Base-by-base conservation (phyloP, 2,113 vertebrate genomes). In the Brienomyrus brachyistius region DNA sequence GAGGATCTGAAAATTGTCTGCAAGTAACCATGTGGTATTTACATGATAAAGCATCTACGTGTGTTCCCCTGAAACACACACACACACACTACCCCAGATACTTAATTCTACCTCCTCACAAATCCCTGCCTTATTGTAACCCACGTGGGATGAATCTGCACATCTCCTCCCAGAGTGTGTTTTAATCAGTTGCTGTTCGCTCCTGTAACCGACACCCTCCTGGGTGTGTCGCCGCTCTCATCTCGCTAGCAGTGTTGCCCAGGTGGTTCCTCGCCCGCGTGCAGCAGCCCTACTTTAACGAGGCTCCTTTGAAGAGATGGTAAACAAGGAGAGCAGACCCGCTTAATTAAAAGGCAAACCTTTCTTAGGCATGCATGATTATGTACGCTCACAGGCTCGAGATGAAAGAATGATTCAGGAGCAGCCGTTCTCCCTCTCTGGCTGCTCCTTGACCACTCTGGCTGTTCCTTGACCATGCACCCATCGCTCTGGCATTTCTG, bases 311-410 rank as follows among this genome's bases (percentile, higher is more conserved):
- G 93, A 94, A 90, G 56, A 93, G 94, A 94, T 91, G 91, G 48
- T 83, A 95, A 95, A 93, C 92, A 96, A 94, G 92, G 90, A 92
- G 91, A 17, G 59, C 88, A 40, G 89, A 90, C 89, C 43, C 89
- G 90, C 91, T 92, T 95, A 95, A 96, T 95, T 95, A 92, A 94
- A 95, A 94, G 93, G 90, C 90, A 21, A 90, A 93, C 83, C 94
- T 90, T 94, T 95, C 85, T 59, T 88, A 7, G 90, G 93, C 95
- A 90, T 47, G 88, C 92, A 88, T 93, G 92, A 96, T 94, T 94
- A 94, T 94, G 19, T 27, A 80, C 92, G 62, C 35, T 91, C 91
- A 93, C 15, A 92, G 91, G 91, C 92, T 93, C 91, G 35, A 80
- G 74, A 92, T 94, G 93, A 94, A 94, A 93, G 94, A 94, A 93